These are phyloP conservation scores for Eugnorisma glareosa DNA, from an alignment of 2,888 invertebrate species.

Conservation along the genomic window DNA sequence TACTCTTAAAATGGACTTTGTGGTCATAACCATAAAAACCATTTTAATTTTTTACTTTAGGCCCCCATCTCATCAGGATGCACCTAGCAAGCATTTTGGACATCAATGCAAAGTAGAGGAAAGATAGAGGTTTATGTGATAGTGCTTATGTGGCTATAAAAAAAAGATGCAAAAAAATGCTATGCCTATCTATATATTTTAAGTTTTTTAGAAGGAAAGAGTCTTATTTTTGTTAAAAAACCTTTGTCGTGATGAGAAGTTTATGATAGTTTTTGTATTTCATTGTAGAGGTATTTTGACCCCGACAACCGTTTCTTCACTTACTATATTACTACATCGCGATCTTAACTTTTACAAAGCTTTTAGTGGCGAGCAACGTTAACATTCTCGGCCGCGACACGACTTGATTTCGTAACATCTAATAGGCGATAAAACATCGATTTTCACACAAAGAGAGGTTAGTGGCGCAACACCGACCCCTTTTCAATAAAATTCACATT, in stretches of 20 bases:
- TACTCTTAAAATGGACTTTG: too few species aligned
- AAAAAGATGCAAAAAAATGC: too few species aligned
- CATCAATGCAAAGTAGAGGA: constrained; percentile 11
- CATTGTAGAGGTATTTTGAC: background rate
- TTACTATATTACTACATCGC: constrained; percentile 23
- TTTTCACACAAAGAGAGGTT: constrained; percentile 81
- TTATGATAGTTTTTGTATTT: constrained; percentile 2
- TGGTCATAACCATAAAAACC: too few species aligned
- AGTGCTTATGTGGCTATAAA: background rate
- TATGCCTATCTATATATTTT: background rate
- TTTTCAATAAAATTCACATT: constrained; percentile 89
- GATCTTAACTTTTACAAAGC: constrained; percentile 71
- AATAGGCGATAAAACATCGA: constrained; percentile 81
- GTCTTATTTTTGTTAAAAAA: background rate
- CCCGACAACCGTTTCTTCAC: background rate
- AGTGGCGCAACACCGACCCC: constrained; percentile 81
- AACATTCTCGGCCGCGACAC: constrained; percentile 69
- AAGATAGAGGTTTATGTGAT: background rate
- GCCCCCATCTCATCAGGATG: constrained; percentile 7
- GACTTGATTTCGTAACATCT: constrained; percentile 78
- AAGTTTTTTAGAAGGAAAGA: background rate
- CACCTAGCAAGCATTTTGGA: background rate
- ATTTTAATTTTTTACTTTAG: too few species aligned
- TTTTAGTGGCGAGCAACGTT: constrained; percentile 68
- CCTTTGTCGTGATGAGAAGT: background rate